phyloP scores from a whole-genome alignment of 1,140 invertebrate genomes.

The Drosophila truncata region DNA sequence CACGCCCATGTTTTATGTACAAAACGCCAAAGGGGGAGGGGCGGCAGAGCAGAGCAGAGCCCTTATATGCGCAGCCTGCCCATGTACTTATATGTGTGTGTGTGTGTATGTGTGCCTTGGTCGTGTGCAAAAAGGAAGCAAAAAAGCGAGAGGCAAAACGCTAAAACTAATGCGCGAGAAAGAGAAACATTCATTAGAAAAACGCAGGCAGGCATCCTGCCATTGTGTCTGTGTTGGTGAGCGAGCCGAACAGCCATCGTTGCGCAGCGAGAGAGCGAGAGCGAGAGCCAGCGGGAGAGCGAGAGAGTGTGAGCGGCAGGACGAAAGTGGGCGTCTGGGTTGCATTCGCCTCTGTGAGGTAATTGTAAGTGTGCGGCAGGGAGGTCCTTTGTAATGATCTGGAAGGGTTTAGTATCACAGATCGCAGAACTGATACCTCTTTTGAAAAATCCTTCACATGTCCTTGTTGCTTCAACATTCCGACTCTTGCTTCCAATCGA shows the following conservation, averaged over 20 bases:
- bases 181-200: conserved; percentile 84
- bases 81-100: conserved; percentile 12
- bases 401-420: background rate
- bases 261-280: conserved; percentile 61
- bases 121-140: conserved; percentile 74
- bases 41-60: conserved; percentile 16
- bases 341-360: background rate
- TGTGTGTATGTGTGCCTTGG: conserved; percentile 16
- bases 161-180: conserved; percentile 85
- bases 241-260: conserved; percentile 52
- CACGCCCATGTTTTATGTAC: conserved; percentile 84
- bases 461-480: background rate
- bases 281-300: conserved; percentile 17
- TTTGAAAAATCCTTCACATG: background rate
- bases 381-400: conserved; percentile 9
- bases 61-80: conserved; percentile 51
- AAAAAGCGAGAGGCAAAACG: conserved; percentile 85
- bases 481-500: background rate
- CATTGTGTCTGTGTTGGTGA: conserved; percentile 47
- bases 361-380: background rate
- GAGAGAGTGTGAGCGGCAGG: conserved; percentile 26
- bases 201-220: conserved; percentile 35
- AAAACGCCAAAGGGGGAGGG: conserved; percentile 47
- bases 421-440: background rate
- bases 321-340: conserved; percentile 47